These are phyloP conservation scores for Otocyon megalotis DNA, from an alignment of 2,113 vertebrate genomes.

Conservation along the genomic window DNA sequence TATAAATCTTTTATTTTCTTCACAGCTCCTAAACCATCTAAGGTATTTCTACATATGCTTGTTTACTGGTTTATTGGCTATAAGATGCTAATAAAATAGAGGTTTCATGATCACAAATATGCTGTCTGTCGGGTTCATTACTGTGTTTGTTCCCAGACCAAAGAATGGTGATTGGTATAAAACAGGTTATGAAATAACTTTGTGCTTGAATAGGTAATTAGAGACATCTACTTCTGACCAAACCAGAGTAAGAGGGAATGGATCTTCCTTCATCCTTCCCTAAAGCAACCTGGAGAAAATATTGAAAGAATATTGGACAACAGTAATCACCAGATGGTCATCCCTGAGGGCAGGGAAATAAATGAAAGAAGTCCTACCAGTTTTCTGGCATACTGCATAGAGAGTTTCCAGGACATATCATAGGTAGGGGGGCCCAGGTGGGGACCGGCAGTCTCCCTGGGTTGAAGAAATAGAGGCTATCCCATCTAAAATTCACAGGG, in stretches of 20 bases:
- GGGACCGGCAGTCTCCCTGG: not conserved
- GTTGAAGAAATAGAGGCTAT: not conserved
- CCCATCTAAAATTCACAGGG: not conserved
- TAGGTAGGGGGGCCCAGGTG: not conserved
- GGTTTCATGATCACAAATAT: not conserved
- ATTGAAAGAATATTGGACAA: not conserved
- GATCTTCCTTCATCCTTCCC: not conserved
- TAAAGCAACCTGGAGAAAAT: not conserved
- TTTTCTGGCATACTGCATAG: not conserved
- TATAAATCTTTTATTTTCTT: not conserved
- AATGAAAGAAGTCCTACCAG: not conserved
- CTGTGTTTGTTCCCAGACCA: not conserved
- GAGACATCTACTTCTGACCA: not conserved
- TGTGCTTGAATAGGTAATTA: not conserved
- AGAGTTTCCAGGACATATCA: not conserved
- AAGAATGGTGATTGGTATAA: not conserved
- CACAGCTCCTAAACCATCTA: not conserved
- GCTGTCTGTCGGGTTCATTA: not conserved
- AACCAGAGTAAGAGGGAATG: not conserved
- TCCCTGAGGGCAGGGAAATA: not conserved
- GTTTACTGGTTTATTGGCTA: not conserved
- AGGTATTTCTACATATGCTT: not conserved
- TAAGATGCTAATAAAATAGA: not conserved
- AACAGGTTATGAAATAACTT: not conserved
- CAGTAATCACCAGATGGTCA: not conserved